These are phyloP conservation scores for Malthinus flaveolus DNA, from an alignment of 2,888 invertebrate species.

Conservation along the genomic window DNA sequence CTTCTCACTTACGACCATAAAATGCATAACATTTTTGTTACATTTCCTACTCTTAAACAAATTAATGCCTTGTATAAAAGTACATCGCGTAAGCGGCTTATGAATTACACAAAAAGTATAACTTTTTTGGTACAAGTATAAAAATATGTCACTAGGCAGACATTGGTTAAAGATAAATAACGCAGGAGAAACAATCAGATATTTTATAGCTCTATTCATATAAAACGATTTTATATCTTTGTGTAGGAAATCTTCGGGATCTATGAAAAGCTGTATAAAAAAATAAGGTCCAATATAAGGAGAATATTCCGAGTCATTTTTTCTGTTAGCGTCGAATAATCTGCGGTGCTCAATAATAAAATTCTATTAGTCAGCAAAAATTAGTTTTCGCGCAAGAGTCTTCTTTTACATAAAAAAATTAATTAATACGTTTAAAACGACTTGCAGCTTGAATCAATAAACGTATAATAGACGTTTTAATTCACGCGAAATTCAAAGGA, in stretches of 20 bases:
- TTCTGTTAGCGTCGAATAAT: conserved; percentile 2
- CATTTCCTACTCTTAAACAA: too few relatives aligned
- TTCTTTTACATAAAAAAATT: neutral
- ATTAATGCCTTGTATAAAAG: too few relatives aligned
- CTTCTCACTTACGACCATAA: too few relatives aligned
- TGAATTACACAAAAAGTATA: too few relatives aligned
- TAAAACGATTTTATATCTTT: conserved; percentile 20
- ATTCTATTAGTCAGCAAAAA: neutral
- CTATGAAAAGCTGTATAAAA: conserved; percentile 17
- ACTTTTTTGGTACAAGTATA: too few relatives aligned
- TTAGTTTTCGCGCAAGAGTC: neutral
- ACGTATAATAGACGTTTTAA: neutral
- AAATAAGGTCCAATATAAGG: conserved; percentile 19
- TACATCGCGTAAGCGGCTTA: too few relatives aligned
- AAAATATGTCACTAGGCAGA: neutral
- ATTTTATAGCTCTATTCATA: conserved; percentile 19
- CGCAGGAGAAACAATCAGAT: conserved; percentile 20
- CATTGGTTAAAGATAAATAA: conserved; percentile 6
- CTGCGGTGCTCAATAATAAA: neutral
- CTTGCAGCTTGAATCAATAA: too few relatives aligned
- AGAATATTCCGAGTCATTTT: neutral
- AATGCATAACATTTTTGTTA: too few relatives aligned
- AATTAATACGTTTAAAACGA: neutral
- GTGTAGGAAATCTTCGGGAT: conserved; percentile 18
- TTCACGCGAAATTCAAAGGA: neutral